phyloP scores from a whole-genome alignment of 2,113 vertebrate genomes.

The Empidonax traillii region DNA sequence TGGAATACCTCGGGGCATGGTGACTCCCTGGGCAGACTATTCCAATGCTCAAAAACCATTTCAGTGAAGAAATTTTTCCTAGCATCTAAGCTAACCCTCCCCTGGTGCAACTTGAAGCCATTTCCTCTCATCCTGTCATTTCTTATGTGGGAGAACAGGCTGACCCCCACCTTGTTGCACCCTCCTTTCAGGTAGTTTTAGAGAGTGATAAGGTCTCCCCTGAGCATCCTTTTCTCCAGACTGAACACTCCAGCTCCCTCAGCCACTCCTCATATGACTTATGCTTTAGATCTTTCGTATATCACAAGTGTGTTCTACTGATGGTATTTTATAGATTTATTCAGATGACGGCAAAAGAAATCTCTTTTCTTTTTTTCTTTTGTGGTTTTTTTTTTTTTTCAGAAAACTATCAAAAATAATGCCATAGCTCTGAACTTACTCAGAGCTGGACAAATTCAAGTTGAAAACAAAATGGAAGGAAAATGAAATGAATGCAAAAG shows the following conservation, averaged over 20 bases:
- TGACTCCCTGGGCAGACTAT: background rate
- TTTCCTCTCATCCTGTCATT: background rate
- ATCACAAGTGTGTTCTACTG: background rate
- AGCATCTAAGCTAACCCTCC: background rate
- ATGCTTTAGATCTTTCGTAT: background rate
- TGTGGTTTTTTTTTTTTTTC: background rate
- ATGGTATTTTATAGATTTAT: background rate
- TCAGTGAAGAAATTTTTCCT: background rate
- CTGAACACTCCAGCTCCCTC: background rate
- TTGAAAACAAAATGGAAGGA: background rate
- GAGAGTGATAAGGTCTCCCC: background rate
- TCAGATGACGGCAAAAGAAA: background rate
- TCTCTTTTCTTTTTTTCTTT: too few species aligned
- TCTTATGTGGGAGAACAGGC: background rate
- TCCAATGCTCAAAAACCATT: background rate
- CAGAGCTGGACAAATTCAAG: background rate
- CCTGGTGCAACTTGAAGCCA: background rate
- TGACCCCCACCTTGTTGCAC: background rate
- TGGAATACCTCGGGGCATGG: background rate
- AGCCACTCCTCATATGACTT: background rate
- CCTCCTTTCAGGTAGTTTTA: background rate
- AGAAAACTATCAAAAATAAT: background rate
- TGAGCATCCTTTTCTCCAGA: background rate
- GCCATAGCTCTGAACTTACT: background rate
- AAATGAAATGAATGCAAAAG: background rate